Base-by-base conservation (phyloP, 2,797 vertebrate genomes). In the Cryptoblepharus egeriae region DNA sequence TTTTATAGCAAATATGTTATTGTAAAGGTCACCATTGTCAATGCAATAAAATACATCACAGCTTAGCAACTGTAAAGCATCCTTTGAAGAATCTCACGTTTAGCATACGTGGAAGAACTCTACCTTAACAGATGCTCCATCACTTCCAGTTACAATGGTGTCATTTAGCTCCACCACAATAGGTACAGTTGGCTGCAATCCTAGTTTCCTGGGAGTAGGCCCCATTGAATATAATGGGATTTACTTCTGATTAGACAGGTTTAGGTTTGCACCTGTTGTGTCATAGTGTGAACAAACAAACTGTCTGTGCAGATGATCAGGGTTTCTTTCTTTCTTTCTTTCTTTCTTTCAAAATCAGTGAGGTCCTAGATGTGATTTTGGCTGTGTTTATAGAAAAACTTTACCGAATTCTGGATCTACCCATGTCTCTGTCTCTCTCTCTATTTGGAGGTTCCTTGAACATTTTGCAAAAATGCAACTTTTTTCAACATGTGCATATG, bases 21-120 rank as follows among this genome's bases (percentile, higher is more conserved):
- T 94, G 93, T 94, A 92, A 94, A 95, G 89, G 89, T 94, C 90
- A 92, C 61, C 58, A 80, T 92, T 93, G 83, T 92, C 90, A 91
- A 78, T 88, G 60, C 85, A 88, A 90, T 93, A 93, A 93, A 95
- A 82, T 74, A 85, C 78, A 85, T 86, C 78, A 87, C 69, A 88
- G 80, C 39, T 70, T 86, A 85, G 61, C 63, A 88, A 92, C 86
- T 77, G 78, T 89, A 91, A 94, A 90, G 80, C 45, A 84, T 85
- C 76, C 35, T 88, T 86, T 79, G 2, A 72, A 93, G 86, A 85
- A 90, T 83, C 75, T 32, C 85, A 89, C 79, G 79, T 77, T 65
- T 78, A n/a, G 64, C 90, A 93, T 94, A 89, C 77, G 81, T 77
- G 89, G 78, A 77, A 75, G 70, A 89, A 90, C 82, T 78, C 85